Conservation (phyloP, 2,888 invertebrate species). For the Teinopalpus imperialis region DNA sequence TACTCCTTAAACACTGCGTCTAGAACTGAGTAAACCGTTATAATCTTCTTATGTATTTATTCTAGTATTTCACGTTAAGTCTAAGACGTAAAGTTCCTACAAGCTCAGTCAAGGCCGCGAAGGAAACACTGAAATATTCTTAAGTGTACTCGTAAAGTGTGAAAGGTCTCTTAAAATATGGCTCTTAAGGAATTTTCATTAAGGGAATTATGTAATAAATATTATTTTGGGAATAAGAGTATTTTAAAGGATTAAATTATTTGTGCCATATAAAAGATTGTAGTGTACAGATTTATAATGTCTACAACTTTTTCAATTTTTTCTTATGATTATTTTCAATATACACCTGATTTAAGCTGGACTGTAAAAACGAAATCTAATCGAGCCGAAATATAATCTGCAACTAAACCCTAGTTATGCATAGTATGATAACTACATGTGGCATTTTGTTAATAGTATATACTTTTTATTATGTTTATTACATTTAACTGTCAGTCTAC, state of each 20-base stretch:
- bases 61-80: slow-evolving; percentile 21
- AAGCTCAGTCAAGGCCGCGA: slow-evolving; percentile 19
- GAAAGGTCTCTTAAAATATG: slow-evolving; percentile 20
- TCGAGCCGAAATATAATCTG: too few species aligned
- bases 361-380: too few species aligned
- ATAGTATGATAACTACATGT: too few species aligned
- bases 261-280: slow-evolving; percentile 18
- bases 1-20: too few species aligned
- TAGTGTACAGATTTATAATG: slow-evolving; percentile 14
- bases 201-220: slow-evolving; percentile 27
- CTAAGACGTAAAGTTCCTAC: slow-evolving; percentile 19
- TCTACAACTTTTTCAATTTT: too few species aligned
- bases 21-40: slow-evolving; percentile 12
- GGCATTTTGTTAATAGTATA: too few species aligned
- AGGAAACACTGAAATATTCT: slow-evolving; percentile 7
- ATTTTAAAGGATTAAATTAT: slow-evolving; percentile 24
- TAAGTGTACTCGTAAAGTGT: slow-evolving; percentile 13
- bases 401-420: too few species aligned
- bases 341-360: too few species aligned
- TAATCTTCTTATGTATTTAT: slow-evolving; percentile 26
- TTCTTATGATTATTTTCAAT: too few species aligned
- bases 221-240: slow-evolving; percentile 28
- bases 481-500: too few species aligned
- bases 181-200: slow-evolving; percentile 27
- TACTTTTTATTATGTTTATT: too few species aligned